A percentile compares a stretch with the other conserved stretches of the same genome.
phyloP scores from a whole-genome alignment of 2,888 invertebrate species.

The Pterostichus madidus region DNA sequence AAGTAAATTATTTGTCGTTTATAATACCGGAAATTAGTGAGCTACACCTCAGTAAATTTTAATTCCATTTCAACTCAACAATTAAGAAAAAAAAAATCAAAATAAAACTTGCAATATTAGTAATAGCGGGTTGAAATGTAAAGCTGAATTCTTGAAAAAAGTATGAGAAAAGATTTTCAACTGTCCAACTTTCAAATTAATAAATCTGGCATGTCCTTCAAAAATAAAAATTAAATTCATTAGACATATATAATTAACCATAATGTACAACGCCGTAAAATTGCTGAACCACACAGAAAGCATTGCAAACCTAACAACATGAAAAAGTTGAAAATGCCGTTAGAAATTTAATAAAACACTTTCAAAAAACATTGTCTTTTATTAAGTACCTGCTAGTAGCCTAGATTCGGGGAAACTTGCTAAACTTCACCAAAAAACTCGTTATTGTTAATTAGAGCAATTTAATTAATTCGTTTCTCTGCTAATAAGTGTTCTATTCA shows the following conservation, averaged over 20 bases:
- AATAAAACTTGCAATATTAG: too few relatives aligned
- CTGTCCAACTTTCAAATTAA: too few relatives aligned
- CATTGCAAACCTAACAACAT: not conserved
- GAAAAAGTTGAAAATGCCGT: not conserved
- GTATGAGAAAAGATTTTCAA: too few relatives aligned
- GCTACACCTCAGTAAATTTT: too few relatives aligned
- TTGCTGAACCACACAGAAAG: not conserved
- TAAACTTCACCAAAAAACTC: not conserved
- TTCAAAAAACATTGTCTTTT: constrained; percentile 9
- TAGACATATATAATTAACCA: not conserved
- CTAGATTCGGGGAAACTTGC: not conserved
- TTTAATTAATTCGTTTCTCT: not conserved
- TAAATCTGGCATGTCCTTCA: too few relatives aligned
- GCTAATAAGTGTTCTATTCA: too few relatives aligned
- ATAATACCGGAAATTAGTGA: too few relatives aligned
- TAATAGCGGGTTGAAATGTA: too few relatives aligned
- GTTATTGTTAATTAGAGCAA: not conserved
- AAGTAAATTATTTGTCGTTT: too few relatives aligned
- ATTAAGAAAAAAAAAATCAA: too few relatives aligned
- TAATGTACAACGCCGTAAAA: not conserved
- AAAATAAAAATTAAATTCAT: constrained; percentile 17
- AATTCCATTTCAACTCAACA: too few relatives aligned
- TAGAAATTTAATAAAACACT: constrained; percentile 31
- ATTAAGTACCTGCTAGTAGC: not conserved
- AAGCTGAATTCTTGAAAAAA: too few relatives aligned